Percentiles rank a stretch among this genome's conserved stretches.
phyloP scores from a whole-genome alignment of 2,888 invertebrate species.

The Antitype chi region DNA sequence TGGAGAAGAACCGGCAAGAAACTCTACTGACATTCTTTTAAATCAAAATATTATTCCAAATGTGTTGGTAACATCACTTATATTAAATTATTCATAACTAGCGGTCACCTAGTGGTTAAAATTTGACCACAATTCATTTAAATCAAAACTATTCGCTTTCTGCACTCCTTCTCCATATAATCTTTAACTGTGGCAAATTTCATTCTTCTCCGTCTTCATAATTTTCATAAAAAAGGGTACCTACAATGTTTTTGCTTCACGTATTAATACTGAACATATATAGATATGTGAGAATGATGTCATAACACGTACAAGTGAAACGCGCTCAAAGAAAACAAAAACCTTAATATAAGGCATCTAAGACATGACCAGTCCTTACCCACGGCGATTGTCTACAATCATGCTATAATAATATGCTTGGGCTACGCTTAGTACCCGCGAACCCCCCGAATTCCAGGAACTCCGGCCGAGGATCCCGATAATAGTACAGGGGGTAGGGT shows the following conservation, averaged over 20 bases:
- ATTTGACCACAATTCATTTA: too few species aligned
- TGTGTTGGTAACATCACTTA: background rate
- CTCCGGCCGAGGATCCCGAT: too few species aligned
- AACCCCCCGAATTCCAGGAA: background rate
- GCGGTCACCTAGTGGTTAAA: too few species aligned
- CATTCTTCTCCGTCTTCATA: too few species aligned
- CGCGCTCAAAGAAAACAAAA: background rate
- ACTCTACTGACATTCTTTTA: background rate
- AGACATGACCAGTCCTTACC: background rate
- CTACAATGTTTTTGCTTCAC: too few species aligned
- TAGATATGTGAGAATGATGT: background rate
- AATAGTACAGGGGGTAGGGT: background rate
- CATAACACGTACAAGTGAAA: background rate
- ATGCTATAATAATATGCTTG: background rate
- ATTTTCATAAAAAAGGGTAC: too few species aligned
- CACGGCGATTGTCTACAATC: background rate
- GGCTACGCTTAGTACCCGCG: background rate
- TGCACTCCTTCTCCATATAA: too few species aligned
- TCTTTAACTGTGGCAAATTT: too few species aligned
- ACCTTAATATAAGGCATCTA: background rate
- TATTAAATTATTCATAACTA: background rate
- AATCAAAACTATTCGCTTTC: too few species aligned
- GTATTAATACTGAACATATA: too few species aligned
- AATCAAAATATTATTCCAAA: background rate
- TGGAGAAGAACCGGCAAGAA: background rate